phyloP scores from a whole-genome alignment of 2,888 invertebrate species.

The Frankliniella intonsa region DNA sequence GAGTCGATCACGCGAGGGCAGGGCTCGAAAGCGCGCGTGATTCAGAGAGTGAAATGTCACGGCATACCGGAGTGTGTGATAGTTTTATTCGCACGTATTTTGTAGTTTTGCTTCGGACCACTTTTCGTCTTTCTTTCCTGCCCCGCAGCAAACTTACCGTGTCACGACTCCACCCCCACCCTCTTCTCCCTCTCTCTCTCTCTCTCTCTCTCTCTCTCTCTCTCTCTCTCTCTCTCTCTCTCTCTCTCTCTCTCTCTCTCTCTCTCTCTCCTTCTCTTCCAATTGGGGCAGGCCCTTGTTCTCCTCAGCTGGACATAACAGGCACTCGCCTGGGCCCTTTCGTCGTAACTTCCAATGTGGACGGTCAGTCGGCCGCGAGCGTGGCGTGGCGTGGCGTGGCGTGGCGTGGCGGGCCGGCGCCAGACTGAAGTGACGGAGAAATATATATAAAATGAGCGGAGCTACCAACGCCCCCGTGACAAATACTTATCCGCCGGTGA shows the following conservation, averaged over 20 bases:
- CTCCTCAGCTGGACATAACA: neutral
- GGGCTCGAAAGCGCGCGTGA: too few relatives aligned
- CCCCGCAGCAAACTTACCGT: neutral
- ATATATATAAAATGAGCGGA: neutral
- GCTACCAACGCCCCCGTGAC: neutral
- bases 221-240: slow-evolving; percentile 29
- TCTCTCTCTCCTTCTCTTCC: slow-evolving; percentile 25
- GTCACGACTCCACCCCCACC: neutral
- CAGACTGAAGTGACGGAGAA: neutral
- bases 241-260: slow-evolving; percentile 31
- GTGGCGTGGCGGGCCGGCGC: too few relatives aligned
- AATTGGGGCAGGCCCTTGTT: too few relatives aligned
- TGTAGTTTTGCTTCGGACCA: neutral
- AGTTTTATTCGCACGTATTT: too few relatives aligned
- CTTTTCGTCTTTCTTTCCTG: neutral
- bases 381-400: neutral
- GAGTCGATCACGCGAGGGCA: too few relatives aligned
- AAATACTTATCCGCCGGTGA: slow-evolving; percentile 15
- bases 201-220: slow-evolving; percentile 22
- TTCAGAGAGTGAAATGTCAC: too few relatives aligned
- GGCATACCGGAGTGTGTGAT: too few relatives aligned
- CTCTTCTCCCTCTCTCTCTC: slow-evolving; percentile 25
- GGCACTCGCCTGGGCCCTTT: neutral
- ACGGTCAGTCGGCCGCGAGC: neutral
- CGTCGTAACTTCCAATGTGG: neutral